Percentiles rank a stretch among this genome's conserved stretches.
Conservation (phyloP, 2,113 vertebrate species). For the Triplophysa dalaica region DNA sequence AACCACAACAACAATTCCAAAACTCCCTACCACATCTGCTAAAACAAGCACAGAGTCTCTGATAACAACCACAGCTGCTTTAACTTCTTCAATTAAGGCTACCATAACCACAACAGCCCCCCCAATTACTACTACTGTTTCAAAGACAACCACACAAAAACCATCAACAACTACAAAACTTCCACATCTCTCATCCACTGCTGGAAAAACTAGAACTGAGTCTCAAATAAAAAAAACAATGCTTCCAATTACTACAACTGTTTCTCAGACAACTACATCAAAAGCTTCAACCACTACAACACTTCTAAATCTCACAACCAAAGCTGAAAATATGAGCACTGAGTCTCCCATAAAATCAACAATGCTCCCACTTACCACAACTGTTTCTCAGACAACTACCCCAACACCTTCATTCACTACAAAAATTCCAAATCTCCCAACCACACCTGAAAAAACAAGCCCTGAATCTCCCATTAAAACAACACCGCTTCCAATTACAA, state of each 20-base stretch:
- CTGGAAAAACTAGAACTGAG: no score
- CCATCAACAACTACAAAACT: no score
- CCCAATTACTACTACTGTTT: not conserved
- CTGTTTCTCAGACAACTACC: no score
- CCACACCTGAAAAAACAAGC: no score
- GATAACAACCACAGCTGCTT: not conserved
- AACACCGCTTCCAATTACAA: not conserved
- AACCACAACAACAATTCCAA: not conserved
- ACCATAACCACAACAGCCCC: not conserved
- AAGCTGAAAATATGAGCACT: no score
- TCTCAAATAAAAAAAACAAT: not conserved
- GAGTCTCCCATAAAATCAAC: no score
- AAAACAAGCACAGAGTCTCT: not conserved
- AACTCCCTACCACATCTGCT: not conserved
- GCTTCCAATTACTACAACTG: not conserved
- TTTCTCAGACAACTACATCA: not conserved
- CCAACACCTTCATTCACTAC: no score
- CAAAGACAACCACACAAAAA: no score
- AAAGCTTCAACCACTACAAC: no score
- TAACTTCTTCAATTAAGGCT: not conserved
- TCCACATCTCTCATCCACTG: no score
- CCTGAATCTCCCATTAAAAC: no score
- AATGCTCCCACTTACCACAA: not conserved
- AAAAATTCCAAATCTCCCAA: no score
- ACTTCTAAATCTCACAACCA: not conserved